Conservation (phyloP, 2,888 invertebrate species). For the Ennomos quercinarius region DNA sequence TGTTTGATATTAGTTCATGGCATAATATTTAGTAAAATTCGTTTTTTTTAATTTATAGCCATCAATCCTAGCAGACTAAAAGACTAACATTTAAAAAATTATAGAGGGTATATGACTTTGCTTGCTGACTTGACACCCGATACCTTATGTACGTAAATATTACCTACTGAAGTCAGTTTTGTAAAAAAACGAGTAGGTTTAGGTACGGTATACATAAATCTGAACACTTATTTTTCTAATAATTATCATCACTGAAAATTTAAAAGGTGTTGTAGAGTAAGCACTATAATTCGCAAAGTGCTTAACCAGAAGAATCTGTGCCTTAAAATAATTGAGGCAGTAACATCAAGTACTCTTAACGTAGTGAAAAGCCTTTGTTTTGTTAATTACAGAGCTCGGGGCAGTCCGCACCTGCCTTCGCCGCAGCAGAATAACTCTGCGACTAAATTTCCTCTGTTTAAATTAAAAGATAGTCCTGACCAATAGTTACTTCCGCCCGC, state of each 20-base stretch:
- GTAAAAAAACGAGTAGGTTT: no score
- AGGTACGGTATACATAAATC: no score
- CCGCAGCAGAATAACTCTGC: conserved; percentile 69
- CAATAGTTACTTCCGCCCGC: conserved; percentile 58
- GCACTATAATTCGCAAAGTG: conserved; percentile 31
- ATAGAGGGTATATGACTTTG: no score
- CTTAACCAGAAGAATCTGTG: conserved; percentile 56
- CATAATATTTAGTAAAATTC: no score
- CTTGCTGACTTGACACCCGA: no score
- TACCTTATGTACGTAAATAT: no score
- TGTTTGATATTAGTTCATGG: no score
- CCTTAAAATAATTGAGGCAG: conserved; percentile 67
- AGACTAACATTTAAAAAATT: no score
- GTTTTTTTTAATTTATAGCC: no score
- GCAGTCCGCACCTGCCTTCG: conserved; percentile 70
- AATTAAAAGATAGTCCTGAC: conserved; percentile 71
- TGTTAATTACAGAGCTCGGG: conserved; percentile 74
- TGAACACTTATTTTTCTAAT: background rate
- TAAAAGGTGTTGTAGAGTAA: conserved; percentile 33
- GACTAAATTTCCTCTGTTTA: conserved; percentile 70
- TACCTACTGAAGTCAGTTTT: no score
- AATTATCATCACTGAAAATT: conserved; percentile 24
- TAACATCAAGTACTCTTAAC: conserved; percentile 70
- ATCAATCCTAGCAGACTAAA: no score
- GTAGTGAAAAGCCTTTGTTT: conserved; percentile 75